These are phyloP conservation scores for Ruditapes philippinarum DNA, from an alignment of 1,140 invertebrate species.

Conservation along the genomic window DNA sequence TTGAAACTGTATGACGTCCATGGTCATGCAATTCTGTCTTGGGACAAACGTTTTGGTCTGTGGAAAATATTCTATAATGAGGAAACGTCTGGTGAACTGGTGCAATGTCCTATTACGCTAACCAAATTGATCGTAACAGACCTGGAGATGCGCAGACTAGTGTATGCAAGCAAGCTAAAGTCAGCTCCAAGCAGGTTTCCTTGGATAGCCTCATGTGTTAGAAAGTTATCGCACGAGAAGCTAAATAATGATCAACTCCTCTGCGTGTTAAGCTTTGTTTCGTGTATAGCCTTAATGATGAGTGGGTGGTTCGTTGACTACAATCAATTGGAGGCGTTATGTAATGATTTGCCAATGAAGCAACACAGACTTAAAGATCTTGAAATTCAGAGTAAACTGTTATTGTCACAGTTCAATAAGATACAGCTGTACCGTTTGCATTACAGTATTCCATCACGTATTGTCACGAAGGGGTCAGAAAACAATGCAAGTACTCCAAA, in stretches of 20 bases:
- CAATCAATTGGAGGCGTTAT: background rate
- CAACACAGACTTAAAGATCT: background rate
- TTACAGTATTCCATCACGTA: background rate
- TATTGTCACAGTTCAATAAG: background rate
- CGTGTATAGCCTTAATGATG: conserved; percentile 8
- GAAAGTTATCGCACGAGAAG: background rate
- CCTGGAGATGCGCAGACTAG: background rate
- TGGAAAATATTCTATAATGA: background rate
- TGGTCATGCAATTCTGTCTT: background rate
- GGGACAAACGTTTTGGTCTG: background rate
- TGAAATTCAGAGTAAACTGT: background rate
- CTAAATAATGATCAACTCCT: background rate
- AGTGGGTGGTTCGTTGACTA: background rate
- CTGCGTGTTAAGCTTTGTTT: background rate
- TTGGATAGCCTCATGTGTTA: background rate
- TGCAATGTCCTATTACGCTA: too few species aligned
- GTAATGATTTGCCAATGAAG: background rate
- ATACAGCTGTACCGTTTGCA: background rate
- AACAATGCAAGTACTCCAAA: too few species aligned
- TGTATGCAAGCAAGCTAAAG: background rate
- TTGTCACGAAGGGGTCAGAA: too few species aligned
- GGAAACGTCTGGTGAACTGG: too few species aligned
- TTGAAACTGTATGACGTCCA: background rate
- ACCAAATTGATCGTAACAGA: background rate
- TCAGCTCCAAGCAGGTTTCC: background rate